Evolutionary conservation across 2,113 vertebrate genomes (phyloP), one percentile per base, ranked within the genome.

Genomic region (Dasyprocta punctata): DNA sequence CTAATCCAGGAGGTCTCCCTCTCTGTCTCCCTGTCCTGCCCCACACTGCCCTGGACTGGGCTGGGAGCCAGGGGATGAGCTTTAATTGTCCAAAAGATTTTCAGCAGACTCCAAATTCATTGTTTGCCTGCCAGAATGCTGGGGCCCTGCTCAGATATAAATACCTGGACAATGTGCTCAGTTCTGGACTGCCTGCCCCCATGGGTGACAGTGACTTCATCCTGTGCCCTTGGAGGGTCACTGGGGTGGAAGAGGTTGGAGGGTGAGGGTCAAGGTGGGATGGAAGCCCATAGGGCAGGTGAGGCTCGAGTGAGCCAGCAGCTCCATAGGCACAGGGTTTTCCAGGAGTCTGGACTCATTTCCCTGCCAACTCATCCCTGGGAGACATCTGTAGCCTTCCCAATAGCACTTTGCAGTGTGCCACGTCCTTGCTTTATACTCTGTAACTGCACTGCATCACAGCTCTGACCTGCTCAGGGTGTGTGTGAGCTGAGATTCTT

Each of bases 51-150:
- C 82, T 96, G 69, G 78, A 75, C 95, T 92, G 94, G 89, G 69
- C 93, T 75, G 60, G 88, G 89, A 90, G 95, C 87, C 93, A 95
- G 90, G 65, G 60, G 69, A 82, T 61, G 41, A 92, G 54, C 78
- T 98, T 90, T 94, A 88, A 96, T 91, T 92, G 95, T 92, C 60
- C 81, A 65, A 96, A 90, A 91, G 90, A 65, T 96, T 97, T 97
- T 95, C 80, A 97, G 96, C 88, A 97, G 95, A 91, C 67, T 97
- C 71, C 56, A 75, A 82, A 54, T 92, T 90, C 88, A 85, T 97
- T 97, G 93, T 96, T 85, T 77, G 75, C n/a, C 90, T 92, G 97
- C 95, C 95, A 97, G 89, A 0, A 12, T 0, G 0, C 75, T 33
- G 82, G 90, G 95, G 92, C 94, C 87, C 60, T 67, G 94, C 86